Conservation (phyloP, 2,113 vertebrate species). For the Oreochromis tanganicae region DNA sequence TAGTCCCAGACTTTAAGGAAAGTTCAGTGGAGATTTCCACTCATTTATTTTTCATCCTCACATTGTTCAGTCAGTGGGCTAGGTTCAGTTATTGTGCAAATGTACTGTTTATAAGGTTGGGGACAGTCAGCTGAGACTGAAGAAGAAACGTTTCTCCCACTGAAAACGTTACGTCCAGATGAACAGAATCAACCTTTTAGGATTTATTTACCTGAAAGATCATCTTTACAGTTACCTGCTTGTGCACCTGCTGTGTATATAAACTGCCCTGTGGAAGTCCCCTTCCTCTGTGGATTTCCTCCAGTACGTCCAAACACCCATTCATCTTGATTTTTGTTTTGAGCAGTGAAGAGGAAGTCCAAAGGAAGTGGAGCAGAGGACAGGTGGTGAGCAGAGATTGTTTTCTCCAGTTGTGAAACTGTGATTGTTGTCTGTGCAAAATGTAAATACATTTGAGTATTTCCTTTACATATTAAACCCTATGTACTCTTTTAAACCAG, state of each 20-base stretch:
- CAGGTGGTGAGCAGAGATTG: background rate
- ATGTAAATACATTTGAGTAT: background rate
- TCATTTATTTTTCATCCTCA: background rate
- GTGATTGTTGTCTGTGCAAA: background rate
- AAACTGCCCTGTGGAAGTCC: background rate
- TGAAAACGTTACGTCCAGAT: background rate
- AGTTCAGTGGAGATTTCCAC: background rate
- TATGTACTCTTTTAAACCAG: background rate
- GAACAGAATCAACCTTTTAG: background rate
- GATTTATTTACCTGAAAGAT: background rate
- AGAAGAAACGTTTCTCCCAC: background rate
- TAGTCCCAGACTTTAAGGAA: accelerated
- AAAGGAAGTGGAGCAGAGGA: accelerated
- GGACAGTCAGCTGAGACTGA: background rate
- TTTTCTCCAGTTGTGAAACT: background rate
- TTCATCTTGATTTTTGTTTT: background rate
- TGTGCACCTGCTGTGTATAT: background rate
- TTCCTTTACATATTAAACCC: background rate
- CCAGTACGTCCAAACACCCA: background rate
- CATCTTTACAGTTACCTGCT: background rate
- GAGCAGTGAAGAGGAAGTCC: background rate
- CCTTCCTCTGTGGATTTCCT: background rate
- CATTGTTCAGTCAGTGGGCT: background rate
- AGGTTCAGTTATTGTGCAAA: background rate
- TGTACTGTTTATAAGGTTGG: background rate